Evolutionary conservation across 2,888 invertebrate genomes (phyloP), one percentile per base, ranked within the genome.

Genomic region (Julus scanicus): DNA sequence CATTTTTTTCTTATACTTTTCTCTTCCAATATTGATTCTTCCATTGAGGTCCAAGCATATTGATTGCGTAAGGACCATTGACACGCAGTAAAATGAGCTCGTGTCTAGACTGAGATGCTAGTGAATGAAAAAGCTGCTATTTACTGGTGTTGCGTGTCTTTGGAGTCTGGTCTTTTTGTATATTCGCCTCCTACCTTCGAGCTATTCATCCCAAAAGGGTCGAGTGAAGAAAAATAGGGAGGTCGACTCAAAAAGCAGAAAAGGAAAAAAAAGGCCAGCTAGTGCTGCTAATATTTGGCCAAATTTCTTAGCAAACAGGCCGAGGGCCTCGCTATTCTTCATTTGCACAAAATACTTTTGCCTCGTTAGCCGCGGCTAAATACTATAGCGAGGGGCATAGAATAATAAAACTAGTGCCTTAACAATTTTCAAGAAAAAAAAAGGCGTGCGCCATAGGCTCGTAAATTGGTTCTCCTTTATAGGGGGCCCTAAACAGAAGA

Each of bases 21-120:
- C 71, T 71, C 37, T 29, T 80, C 20, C 80, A 80, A 80, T 80
- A 80, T 80, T 80, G 80, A 80, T 80, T 80, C 80, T 80, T 80
- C 20, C 80, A 13, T 8, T 11, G 29, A 80, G 80, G 80, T 80
- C 80, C 80, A 80, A 80, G 80, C 80, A 80, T 37, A 37, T 80
- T 80, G 80, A 80, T 80, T 80, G 80, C 80, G 80, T 80, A 80
- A 80, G 80, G 80, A 80, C 80, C 80, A 80, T 80, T 80, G 80
- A 80, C 80, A 80, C 80, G 20, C 8, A 2, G 80, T 37, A 37
- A 80, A 80, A 80, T 37, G 80, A 20, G 80, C 80, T 80, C 37
- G 80, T 80, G 80, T 80, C 80, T 80, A 80, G 80, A 80, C 80
- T 80, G 80, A 80, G 80, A 80, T 20, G 80, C 29, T 80, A 37